These are phyloP conservation scores for Ibycter americanus DNA, from an alignment of 2,797 vertebrate species.

Conservation along the genomic window DNA sequence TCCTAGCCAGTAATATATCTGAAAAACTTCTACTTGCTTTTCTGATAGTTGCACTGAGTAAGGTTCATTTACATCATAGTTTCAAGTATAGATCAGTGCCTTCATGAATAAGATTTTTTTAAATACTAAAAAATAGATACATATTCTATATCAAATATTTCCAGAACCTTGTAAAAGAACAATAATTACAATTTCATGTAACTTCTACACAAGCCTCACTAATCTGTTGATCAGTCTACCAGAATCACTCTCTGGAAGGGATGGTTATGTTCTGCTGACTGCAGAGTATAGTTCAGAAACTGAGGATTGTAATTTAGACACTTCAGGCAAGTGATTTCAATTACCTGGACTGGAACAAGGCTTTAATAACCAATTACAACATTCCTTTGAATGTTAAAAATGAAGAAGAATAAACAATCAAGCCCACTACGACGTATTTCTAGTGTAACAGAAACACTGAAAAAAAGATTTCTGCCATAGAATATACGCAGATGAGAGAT, in stretches of 20 bases:
- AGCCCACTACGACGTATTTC: background rate
- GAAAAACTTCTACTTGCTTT: background rate
- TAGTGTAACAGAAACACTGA: background rate
- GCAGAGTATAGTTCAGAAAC: background rate
- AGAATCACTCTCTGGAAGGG: background rate
- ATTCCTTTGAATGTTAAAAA: background rate
- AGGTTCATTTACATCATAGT: background rate
- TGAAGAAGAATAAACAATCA: background rate
- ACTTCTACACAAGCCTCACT: background rate
- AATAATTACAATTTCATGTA: background rate
- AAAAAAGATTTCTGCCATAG: background rate
- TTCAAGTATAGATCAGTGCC: background rate
- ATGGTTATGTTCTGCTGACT: background rate
- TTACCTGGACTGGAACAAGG: background rate
- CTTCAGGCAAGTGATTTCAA: background rate
- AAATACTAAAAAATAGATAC: background rate
- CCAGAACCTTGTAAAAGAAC: background rate
- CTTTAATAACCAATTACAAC: background rate
- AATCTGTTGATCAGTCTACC: background rate
- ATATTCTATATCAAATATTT: background rate
- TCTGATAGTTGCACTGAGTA: background rate
- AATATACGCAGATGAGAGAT: background rate
- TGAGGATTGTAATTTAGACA: background rate
- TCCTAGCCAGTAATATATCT: background rate
- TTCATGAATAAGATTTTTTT: background rate